Base-by-base conservation (phyloP, 2,797 vertebrate species). In the Cyprinella venusta region DNA sequence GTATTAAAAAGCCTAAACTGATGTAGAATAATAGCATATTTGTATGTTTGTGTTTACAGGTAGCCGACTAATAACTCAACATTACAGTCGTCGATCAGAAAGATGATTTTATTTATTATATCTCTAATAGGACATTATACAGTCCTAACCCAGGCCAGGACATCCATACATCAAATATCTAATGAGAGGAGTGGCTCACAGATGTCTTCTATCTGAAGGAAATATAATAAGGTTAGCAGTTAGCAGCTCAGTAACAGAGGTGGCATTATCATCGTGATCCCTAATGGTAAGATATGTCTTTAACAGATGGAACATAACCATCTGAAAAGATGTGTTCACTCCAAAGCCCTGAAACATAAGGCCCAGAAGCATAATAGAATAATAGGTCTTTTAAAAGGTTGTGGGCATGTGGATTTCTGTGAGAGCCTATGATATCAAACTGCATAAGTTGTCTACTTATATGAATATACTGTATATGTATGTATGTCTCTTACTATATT, bases 191-290 rank as follows among this genome's bases (percentile, higher is more conserved):
- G 42, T 52, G 68, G 74, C 84, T 84, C 84, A 83, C 80, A 87
- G 76, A 89, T 85, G 82, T 87, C 82, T 78, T 85, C 48, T 81
- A 79, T 87, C 83, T 81, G 71, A 84, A 85, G 76, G 85, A 84
- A 42, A 9, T 70, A 81, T 81, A 87, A 86, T 86, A 87, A 85
- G 82, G 82, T 88, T 87, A 87, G 84, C 70, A 82, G 82, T 88
- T 87, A 87, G 84, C 70, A 84, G 82, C 63, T 64, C 24, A 40
- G 85, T 61, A 82, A 81, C 68, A 77, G 84, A 84, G 65, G 70
- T 76, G 80, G 63, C 67, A 77, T 85, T 82, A 86, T 88, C 76
- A 52, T 67, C 80, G 26, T 82, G 82, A 85, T 88, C 76, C 65
- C 38, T 77, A 83, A 81, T 85, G 68, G 80, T 79, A 82, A 88